Base-by-base conservation (phyloP, 2,797 vertebrate genomes). In the Eulemur albifrons region DNA sequence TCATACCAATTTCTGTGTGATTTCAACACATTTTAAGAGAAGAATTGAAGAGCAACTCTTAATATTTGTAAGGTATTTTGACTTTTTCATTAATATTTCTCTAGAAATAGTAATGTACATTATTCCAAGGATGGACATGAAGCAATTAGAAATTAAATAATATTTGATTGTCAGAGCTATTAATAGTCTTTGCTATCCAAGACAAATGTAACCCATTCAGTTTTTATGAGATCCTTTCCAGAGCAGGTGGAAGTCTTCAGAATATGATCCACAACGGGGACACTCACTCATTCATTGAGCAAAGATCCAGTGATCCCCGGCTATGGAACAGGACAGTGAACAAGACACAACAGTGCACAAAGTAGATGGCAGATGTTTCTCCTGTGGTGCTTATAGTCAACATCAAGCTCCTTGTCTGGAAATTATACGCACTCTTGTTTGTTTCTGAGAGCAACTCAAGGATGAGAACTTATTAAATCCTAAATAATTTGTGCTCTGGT, bases 281-380 rank as follows among this genome's bases (percentile, higher is more conserved):
- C 13, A 30, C 7, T 45, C 43, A 18, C 21, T 40, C 30, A 21
- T 25, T 25, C 40, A 23, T 5, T 18, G 13, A 15, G 12, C 52
- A 35, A 10, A 38, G 48, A 57, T 35, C 38, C 10, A 18, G 2
- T 20, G 20, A 65, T 61, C 12, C 9, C 30, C 21, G 25, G 30
- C n/a, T 80, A 3, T 1, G 40, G 7, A 45, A 57, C 1, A 1
- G 61, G 59, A 38, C 8, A 0, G 3, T 2, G 12, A 40, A n/a
- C 21, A 50, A 15, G 54, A 2, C 20, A 20, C 61, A 14, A 12
- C 21, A 1, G 25, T 21, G 61, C 40, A 13, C 63, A 18, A 17
- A 65, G 59, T 0, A 20, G 11, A 43, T 0, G 40, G 4, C 57
- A 2, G 4, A 30, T 12, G 4, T 21, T 59, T 88, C 30, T 38